Evolutionary conservation across 1,140 invertebrate genomes (phyloP).

Genomic region (Watersipora subatra): DNA sequence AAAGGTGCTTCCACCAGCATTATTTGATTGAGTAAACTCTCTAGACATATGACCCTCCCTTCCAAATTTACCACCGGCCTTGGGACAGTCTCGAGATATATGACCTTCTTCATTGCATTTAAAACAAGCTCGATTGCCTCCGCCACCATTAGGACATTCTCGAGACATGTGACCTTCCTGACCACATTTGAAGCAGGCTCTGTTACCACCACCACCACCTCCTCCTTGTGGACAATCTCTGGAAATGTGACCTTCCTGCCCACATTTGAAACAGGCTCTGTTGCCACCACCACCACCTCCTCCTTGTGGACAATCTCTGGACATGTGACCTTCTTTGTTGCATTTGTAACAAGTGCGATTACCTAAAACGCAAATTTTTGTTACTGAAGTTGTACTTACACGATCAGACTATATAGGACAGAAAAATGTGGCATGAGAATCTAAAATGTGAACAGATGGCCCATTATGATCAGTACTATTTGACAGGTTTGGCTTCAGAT

Average conservation of each 20-base stretch:
- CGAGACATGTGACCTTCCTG: conserved; percentile 21
- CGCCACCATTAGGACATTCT: conserved; percentile 21
- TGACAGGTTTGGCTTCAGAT: no score
- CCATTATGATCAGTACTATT: no score
- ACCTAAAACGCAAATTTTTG: neutral
- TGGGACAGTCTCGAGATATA: conserved; percentile 23
- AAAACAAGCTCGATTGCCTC: neutral
- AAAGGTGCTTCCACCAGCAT: no score
- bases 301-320: conserved; percentile 17
- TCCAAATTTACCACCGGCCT: conserved; percentile 6
- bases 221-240: conserved; percentile 18
- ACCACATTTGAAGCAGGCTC: conserved; percentile 22
- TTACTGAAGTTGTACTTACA: neutral
- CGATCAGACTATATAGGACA: no score
- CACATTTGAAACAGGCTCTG: conserved; percentile 23
- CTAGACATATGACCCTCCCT: neutral
- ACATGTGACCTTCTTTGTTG: conserved; percentile 13
- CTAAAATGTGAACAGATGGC: no score
- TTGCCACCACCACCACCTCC: conserved; percentile 8
- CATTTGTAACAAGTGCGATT: conserved; percentile 16
- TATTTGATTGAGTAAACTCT: no score
- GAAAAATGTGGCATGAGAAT: no score
- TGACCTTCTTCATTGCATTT: conserved; percentile 18
- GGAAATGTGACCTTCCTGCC: conserved; percentile 26
- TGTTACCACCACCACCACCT: conserved; percentile 3